phyloP scores from a whole-genome alignment of 2,113 vertebrate species.

The Sylvietta virens region DNA sequence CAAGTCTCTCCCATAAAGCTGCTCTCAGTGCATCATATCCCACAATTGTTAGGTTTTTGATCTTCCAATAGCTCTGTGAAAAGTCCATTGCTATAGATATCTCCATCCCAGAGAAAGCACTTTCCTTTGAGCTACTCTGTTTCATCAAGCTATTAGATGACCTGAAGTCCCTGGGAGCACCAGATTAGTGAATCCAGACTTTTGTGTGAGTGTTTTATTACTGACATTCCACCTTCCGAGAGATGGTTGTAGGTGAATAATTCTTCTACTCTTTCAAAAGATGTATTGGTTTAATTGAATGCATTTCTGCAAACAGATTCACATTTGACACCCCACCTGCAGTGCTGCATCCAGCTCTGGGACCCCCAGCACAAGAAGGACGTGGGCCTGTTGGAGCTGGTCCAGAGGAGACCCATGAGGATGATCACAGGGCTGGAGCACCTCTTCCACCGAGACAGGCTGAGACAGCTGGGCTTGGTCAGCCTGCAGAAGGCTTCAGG shows the following conservation, averaged over 20 bases:
- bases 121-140: not conserved
- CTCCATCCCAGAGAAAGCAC: not conserved
- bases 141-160: conserved; percentile 39
- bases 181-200: conserved; percentile 1
- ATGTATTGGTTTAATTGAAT: conserved; percentile 10
- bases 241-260: not conserved
- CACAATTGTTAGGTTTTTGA: not conserved
- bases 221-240: not conserved
- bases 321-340: not conserved
- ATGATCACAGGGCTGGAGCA: not conserved
- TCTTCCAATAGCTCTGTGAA: conserved; percentile 7
- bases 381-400: rapidly evolving
- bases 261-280: not conserved
- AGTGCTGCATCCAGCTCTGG: not conserved
- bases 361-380: not conserved
- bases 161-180: not conserved
- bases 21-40: not conserved
- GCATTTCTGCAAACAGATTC: not conserved
- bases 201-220: not conserved
- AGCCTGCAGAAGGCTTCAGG: not conserved
- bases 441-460: not conserved
- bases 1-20: not conserved
- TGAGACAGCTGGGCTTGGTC: not conserved
- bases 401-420: not conserved
- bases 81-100: not conserved